Conservation (phyloP, 2,888 invertebrate genomes). For the Parnassius orleans region DNA sequence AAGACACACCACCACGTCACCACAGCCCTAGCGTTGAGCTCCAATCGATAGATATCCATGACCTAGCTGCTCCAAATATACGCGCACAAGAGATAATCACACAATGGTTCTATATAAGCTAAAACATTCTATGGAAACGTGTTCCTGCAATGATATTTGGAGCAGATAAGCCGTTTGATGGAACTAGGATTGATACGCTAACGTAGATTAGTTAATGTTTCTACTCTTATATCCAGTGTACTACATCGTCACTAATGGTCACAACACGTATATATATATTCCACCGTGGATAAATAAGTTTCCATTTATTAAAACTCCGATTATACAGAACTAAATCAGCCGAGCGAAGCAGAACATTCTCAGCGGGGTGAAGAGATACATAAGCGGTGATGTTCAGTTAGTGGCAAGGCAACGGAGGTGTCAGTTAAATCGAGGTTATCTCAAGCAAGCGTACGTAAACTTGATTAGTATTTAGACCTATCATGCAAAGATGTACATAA, state of each 20-base stretch:
- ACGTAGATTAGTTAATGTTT: slow-evolving; percentile 38
- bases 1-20: slow-evolving; percentile 79
- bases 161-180: slow-evolving; percentile 68
- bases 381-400: slow-evolving; percentile 77
- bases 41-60: slow-evolving; percentile 39
- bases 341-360: slow-evolving; percentile 79
- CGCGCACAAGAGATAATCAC: slow-evolving; percentile 9
- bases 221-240: slow-evolving; percentile 36
- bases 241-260: slow-evolving; percentile 41
- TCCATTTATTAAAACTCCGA: slow-evolving; percentile 31
- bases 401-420: slow-evolving; percentile 77
- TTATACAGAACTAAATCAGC: slow-evolving; percentile 49
- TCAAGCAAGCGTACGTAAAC: slow-evolving; percentile 62
- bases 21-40: slow-evolving; percentile 65
- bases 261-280: slow-evolving; percentile 46
- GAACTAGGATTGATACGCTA: slow-evolving; percentile 48
- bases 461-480: slow-evolving; percentile 31
- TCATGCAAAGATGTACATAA: slow-evolving; percentile 35
- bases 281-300: slow-evolving; percentile 54
- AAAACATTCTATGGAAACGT: slow-evolving; percentile 9
- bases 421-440: slow-evolving; percentile 59
- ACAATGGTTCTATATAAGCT: slow-evolving; percentile 10
- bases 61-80: slow-evolving; percentile 68
- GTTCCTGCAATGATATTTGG: slow-evolving; percentile 39
- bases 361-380: slow-evolving; percentile 74